Base-by-base conservation (phyloP, 1,140 invertebrate species). In the Habropoda laboriosa region DNA sequence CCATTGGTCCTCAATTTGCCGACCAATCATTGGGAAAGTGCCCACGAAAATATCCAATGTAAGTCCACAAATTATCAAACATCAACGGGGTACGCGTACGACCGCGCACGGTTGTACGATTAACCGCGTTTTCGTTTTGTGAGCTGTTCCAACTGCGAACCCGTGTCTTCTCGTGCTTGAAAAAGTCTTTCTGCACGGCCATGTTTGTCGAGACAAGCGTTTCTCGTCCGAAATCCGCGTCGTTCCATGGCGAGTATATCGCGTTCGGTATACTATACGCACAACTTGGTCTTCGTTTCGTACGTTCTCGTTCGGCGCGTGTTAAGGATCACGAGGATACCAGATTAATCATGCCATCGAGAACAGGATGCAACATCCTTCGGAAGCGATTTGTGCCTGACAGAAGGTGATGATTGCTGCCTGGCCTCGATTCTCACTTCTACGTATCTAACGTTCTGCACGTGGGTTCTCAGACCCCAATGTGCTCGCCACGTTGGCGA, bases 11-110 rank as follows among this genome's bases (percentile, higher is more conserved):
- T 94, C 93, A 93, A 94, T 94, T 94, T 94, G 92, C 93, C 94
- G 94, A 95, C 94, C 94, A 95, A 95, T 95, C 94, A 94, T 95
- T 94, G 94, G 94, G 94, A 94, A 94, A 95, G 92, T 94, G 93
- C 92, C 90, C 91, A 93, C 93, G 92, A 94, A 94, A 96, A 95
- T 95, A 95, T 95, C 95, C 95, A 95, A 95, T 95, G 95, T 96
- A 96, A 96, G 95, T 96, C 93, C 94, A 94, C 95, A 95, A 95
- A 95, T 95, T 95, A 95, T 95, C 94, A 94, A 94, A 94, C 94
- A 92, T 90, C 90, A 89, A 79, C 82, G 76, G 77, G 57, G 82
- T 78, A 86, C 82, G 82, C 86, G 79, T 79, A 74, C 64, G 81
- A 78, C 80, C 86, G 86, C 79, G 82, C 89, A 79, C 71, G 53